Percentiles rank a stretch among this genome's conserved stretches.
phyloP scores from a whole-genome alignment of 2,888 invertebrate genomes.

The Eubasilissa splendida region DNA sequence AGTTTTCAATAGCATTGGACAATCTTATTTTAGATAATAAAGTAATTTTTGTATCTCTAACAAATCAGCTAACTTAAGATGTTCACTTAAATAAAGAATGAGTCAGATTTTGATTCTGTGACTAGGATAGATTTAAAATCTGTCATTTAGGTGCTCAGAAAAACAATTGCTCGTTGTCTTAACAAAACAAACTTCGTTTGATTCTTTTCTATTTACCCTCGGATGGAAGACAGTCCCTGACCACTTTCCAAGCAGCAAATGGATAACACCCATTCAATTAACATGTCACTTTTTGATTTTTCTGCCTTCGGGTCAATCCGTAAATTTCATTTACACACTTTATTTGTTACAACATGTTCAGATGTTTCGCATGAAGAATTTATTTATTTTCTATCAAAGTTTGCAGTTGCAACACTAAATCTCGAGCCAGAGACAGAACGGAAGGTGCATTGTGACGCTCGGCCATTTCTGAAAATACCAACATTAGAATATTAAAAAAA shows the following conservation, averaged over 20 bases:
- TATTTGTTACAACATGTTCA: background rate
- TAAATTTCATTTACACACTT: no score
- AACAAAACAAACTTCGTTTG: slow-evolving; percentile 14
- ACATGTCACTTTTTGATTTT: background rate
- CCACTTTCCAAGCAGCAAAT: background rate
- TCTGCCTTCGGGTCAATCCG: background rate
- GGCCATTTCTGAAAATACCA: slow-evolving; percentile 89
- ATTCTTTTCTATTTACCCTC: background rate
- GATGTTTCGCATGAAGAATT: slow-evolving; percentile 59
- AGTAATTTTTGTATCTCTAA: no score
- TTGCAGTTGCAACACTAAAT: slow-evolving; percentile 90
- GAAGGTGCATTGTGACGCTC: slow-evolving; percentile 92
- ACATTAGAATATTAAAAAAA: background rate
- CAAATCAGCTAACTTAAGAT: no score
- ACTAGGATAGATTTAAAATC: slow-evolving; percentile 11
- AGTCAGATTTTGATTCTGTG: background rate
- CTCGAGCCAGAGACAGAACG: slow-evolving; percentile 87
- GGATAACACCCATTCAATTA: background rate
- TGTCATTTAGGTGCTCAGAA: slow-evolving; percentile 18
- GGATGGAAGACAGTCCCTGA: background rate
- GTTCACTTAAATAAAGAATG: background rate
- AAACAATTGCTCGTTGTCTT: slow-evolving; percentile 27
- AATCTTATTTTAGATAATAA: no score
- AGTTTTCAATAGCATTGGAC: no score
- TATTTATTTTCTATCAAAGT: slow-evolving; percentile 94